A percentile compares a stretch with the other conserved stretches of the same genome.
phyloP scores from a whole-genome alignment of 2,888 invertebrate genomes.

The Mimas tiliae region DNA sequence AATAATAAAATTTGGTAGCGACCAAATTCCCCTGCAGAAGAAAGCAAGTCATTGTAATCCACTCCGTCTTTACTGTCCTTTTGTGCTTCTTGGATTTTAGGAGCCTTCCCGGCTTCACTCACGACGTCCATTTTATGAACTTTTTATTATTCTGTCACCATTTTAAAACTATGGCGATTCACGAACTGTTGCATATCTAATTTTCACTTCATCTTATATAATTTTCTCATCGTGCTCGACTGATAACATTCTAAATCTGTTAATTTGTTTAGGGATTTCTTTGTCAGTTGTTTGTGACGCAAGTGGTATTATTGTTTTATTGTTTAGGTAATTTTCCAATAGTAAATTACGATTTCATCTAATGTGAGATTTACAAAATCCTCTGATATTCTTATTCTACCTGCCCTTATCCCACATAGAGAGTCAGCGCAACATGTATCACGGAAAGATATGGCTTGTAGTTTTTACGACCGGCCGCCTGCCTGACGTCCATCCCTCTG shows the following conservation, averaged over 20 bases:
- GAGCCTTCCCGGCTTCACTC: conserved; percentile 1
- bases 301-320: conserved; percentile 4
- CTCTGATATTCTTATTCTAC: not conserved
- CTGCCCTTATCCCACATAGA: no score
- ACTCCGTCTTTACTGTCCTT: conserved; percentile 31
- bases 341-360: conserved; percentile 10
- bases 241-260: conserved; percentile 23
- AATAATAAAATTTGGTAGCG: conserved; percentile 47
- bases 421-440: no score
- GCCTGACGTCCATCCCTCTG: no score
- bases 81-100: conserved; percentile 14
- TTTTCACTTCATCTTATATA: conserved; percentile 22
- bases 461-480: no score
- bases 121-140: conserved; percentile 13
- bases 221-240: not conserved
- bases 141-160: not conserved
- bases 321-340: conserved; percentile 26
- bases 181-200: conserved; percentile 6
- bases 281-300: conserved; percentile 16
- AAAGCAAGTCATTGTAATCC: conserved; percentile 48
- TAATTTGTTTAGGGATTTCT: conserved; percentile 26
- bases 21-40: conserved; percentile 51
- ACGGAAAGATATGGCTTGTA: no score
- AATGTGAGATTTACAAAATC: not conserved
- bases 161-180: not conserved